Base-by-base conservation (phyloP, 2,113 vertebrate species). In the Chaenogobius annularis region DNA sequence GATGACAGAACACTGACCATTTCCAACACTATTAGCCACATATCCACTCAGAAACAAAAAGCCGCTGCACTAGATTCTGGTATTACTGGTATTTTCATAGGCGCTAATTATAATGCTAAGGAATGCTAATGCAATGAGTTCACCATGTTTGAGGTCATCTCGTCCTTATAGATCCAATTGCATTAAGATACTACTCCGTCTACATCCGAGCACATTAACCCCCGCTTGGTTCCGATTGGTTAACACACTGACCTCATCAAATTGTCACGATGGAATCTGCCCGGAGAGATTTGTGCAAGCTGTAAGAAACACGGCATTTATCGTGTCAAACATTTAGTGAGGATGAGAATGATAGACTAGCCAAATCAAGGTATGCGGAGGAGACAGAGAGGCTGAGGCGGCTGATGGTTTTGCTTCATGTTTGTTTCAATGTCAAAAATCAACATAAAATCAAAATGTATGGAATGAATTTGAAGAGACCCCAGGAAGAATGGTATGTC, bases 111-210 rank as follows among this genome's bases (percentile, higher is more conserved):
- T 69, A 58, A 10, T 46, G 44, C 62, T 68, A 55, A 71, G 58
- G 19, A 37, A 48, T 58, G 66, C 4, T 35, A 48, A 58, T 3
- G 5, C 68, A 72, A 69, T 17, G 62, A 43, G 23, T 7, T 40
- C 67, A 58, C 55, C 54, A 17, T 56, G 66, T 72, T 73, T 68
- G 58, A 31, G 66, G 74, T 69, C 70, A 77, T 40, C 72, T 31
- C 46, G 50, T 78, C 35, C 43, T 17, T 44, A n/a, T 58, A 22
- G 20, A 58, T 58, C 55, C 23, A 20, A 5, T 58, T 58, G 11
- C 55, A 58, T 58, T 58, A 58, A 58, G 20, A 58, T 26, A 26
- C 55, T 11, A 13, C 55, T 58, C 55, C 55, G 23, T 58, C 55
- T 6, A 13, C 22, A 26, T 58, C 20, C 23, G 55, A 26, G 55